Conservation (phyloP, 2,888 invertebrate genomes). For the Diplazon laetatorius region DNA sequence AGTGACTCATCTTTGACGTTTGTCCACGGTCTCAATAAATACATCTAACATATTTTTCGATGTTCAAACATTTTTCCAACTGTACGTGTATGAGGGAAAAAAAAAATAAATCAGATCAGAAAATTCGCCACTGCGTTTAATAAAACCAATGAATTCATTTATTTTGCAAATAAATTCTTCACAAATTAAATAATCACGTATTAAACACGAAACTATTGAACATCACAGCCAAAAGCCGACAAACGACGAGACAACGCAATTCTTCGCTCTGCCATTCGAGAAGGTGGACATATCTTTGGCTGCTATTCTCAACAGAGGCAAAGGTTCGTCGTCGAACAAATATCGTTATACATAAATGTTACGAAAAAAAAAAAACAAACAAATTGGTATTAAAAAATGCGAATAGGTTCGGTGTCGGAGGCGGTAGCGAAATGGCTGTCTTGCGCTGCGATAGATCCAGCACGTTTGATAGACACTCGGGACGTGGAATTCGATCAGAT, state of each 20-base stretch:
- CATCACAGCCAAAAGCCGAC: slow-evolving; percentile 73
- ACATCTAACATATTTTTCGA: no score
- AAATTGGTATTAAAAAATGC: neutral
- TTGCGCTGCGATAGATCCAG: slow-evolving; percentile 88
- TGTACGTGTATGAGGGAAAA: no score
- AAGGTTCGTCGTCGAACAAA: slow-evolving; percentile 74
- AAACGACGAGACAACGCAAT: slow-evolving; percentile 73
- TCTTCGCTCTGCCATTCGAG: slow-evolving; percentile 76
- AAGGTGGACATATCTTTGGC: slow-evolving; percentile 78
- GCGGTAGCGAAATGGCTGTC: slow-evolving; percentile 94
- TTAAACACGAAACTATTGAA: no score
- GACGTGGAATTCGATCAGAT: slow-evolving; percentile 78
- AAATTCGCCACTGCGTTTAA: no score
- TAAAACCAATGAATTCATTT: no score
- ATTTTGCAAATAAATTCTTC: no score
- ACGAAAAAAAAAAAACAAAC: neutral
- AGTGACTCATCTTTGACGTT: no score
- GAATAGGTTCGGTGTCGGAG: slow-evolving; percentile 93
- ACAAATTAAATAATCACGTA: no score
- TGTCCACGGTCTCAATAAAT: no score
- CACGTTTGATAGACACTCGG: slow-evolving; percentile 80
- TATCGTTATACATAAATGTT: neutral
- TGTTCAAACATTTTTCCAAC: no score
- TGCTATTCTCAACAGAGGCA: slow-evolving; percentile 81
- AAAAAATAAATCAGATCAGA: no score